Base-by-base conservation (phyloP, 2,113 vertebrate genomes). In the Pomatorhinus ruficollis region DNA sequence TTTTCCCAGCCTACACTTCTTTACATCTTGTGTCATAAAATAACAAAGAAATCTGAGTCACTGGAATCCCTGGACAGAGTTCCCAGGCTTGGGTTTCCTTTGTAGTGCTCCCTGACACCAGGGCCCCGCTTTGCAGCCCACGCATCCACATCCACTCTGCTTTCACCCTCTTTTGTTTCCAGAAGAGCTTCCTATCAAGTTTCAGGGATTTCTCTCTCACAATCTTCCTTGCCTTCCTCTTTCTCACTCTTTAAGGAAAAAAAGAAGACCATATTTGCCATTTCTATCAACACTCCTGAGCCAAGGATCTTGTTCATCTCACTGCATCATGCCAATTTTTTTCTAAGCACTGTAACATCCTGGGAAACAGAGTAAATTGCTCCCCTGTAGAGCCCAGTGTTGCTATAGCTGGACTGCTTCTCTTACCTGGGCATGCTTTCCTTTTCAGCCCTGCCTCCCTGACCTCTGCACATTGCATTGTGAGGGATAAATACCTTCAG, bases 1-100 rank as follows among this genome's bases (percentile, higher is more conserved):
- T 97, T 98, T 98, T 97, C 91, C 94, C 69, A 96, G 92, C 95
- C 96, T 96, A 96, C 96, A 93, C 95, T 96, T 93, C 95, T 97
- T 97, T 97, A 87, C 94, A 95, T 89, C 96, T 98, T 92, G 96
- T 97, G 90, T 95, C 88, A 97, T 93, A 95, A 96, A 95, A 96
- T 89, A 97, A 97, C 92, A 98, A 95, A 95, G 77, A 92, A 80
- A 90, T 79, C 94, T 97, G 97, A 97, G 89, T 96, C 86, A 68
- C 68, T 89, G 91, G 95, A 94, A 91, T 94, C 93, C 84, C 56
- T 68, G 68, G 90, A 96, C 93, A 95, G 87, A 94, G 96, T 97
- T 98, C 98, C 97, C 98, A 98, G 97, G 97, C 89, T 92, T 77
- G 33, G 90, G 94, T 96, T 97, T 97, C 96, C 97, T 94, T 95